Evolutionary conservation across 2,113 vertebrate genomes (phyloP), one percentile per base, ranked within the genome.

Genomic region (Semicossyphus pulcher): DNA sequence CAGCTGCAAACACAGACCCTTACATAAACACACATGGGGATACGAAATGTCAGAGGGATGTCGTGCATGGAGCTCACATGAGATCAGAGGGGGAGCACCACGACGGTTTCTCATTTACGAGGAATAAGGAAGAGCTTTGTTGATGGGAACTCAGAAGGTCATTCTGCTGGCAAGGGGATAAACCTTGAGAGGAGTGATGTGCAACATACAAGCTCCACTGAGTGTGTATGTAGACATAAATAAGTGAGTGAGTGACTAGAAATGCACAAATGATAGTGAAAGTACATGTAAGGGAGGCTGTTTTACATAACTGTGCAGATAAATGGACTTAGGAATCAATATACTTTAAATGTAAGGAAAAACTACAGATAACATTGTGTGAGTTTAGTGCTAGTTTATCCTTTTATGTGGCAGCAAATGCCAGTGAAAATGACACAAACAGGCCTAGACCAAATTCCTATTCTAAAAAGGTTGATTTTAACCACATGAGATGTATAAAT

Each of bases 101-200:
- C 10, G 0, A 29, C 26, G 6, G 26, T 36, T 70, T 71, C 69
- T 66, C 26, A 60, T 71, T 85, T 64, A 44, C 23, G 11, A 21
- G 57, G 66, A 75, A 82, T 84, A 68, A 77, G 56, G 68, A 70
- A 59, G 62, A 56, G 52, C 45, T 67, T 21, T 72, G 74, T 28
- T 18, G 31, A 53, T 23, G 69, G 72, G 42, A 68, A 68, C 29
- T 49, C 45, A 51, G 52, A 76, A 45, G 53, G 62, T 53, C 68
- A 62, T 7, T 29, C 4, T 36, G 3, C 26, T 61, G 70, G 70
- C 26, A 54, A 16, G 42, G 47, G 31, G 53, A 56, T 36, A 31
- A 21, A 42, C 49, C 62, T n/a, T 4, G 37, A 54, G 20, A 71
- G 36, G 42, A 60, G 21, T 68, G 41, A 42, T 5, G 21, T 41